Conservation (phyloP, 2,888 invertebrate species). For the Psococerastis gibbosa region DNA sequence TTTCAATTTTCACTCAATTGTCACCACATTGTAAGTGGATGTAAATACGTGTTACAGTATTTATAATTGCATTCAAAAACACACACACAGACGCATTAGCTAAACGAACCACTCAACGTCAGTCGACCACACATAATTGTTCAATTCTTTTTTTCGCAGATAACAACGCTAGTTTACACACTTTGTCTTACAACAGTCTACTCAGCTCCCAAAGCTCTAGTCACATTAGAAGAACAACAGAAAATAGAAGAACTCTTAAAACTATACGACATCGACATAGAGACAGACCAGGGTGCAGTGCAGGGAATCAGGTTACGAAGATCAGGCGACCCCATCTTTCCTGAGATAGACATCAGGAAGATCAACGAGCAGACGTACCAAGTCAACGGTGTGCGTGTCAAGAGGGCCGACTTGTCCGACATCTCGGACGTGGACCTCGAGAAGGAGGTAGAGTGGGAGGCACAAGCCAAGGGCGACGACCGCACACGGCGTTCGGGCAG, state of each 20-base stretch:
- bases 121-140: too few species aligned
- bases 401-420: neutral
- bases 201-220: constrained; percentile 1
- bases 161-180: neutral
- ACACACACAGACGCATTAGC: too few species aligned
- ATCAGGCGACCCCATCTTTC: neutral
- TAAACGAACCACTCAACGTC: too few species aligned
- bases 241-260: neutral
- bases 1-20: too few species aligned
- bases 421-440: constrained; percentile 5
- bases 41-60: too few species aligned
- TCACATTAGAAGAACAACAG: neutral
- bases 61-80: too few species aligned
- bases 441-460: neutral
- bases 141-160: neutral
- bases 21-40: too few species aligned
- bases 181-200: neutral
- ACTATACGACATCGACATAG: constrained; percentile 2
- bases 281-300: constrained; percentile 2
- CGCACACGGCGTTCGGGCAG: neutral
- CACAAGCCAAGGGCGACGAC: neutral
- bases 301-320: constrained; percentile 2
- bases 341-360: constrained; percentile 1
- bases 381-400: constrained; percentile 3
- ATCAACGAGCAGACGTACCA: neutral